Evolutionary conservation across 2,113 vertebrate species (phyloP), one percentile per base, ranked within the genome.

Genomic region (Syngnathus typhle): DNA sequence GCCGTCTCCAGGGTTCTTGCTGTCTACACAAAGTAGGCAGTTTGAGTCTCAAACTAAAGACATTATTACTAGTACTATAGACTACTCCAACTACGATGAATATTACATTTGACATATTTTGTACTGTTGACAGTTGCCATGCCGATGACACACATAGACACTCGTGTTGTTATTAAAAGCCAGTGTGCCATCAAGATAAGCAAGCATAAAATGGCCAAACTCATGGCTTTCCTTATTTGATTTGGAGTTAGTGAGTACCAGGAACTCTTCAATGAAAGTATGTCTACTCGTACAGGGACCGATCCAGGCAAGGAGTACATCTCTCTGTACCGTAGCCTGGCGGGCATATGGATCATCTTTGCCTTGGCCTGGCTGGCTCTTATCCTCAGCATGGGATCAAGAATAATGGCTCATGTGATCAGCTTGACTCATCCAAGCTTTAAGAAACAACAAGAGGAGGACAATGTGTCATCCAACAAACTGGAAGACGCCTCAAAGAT

Each of bases 361-460:
- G 90, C 85, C 10, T 71, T 91, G 39, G 88, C 86, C 37, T 91
- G 88, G 91, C 83, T 92, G 0, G 85, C 90, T 18, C 74, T 91
- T 4, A 76, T 86, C 74, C 88, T 92, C 75, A 85, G 91, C 0
- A 80, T 93, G 74, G 93, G 89, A 7, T 88, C 83, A 80, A 82
- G 90, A 65, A 62, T 93, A 52, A 86, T 94, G 85, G 90, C 91
- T 77, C 84, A 89, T 66, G 64, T 87, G 6, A 80, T 94, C 10
- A 74, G 85, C 63, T 68, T 91, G 3, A 90, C 83, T 51, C 80
- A 81, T 36, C 84, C 79, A 11, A 79, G 74, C 76, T 83, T 81
- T 21, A 82, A 58, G 69, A 84, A 64, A 41, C 82, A 79, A 70
- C 66, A 67, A 62, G 88, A 86, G 62, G 84, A 77, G 32, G 90